Base-by-base conservation (phyloP, 2,888 invertebrate genomes). In the Ectobius pallidus region DNA sequence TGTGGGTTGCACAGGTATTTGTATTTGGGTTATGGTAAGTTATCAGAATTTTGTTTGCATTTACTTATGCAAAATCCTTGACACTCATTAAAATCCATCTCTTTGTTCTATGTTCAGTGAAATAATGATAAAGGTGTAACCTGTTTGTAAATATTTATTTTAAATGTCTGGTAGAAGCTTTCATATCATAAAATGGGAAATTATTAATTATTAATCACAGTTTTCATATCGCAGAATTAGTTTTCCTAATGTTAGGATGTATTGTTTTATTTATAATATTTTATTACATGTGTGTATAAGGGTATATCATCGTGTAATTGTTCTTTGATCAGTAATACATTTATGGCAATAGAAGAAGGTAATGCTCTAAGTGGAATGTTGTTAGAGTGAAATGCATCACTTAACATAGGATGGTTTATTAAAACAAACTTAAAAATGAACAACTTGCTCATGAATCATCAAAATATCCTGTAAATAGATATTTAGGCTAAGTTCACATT, bases 301-400 rank as follows among this genome's bases (percentile, higher is more conserved):
- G 11, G 18, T 9, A 49, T 49, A 49, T n/a, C 22, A 0, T 22
- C 20, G 25, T 20, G 25, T 52, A 52, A 52, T 52, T 52, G 11
- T 52, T 11, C 25, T 11, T 25, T 52, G 52, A 22, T 52, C 25
- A 25, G 52, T 52, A 52, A 52, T 52, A 52, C 25, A 52, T 52
- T 22, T 9, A 52, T 52, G 52, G 52, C 52, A 52, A 52, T 52
- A 52, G 52, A 52, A 25, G 22, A 25, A 52, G 46, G 52, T 52
- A 22, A 22, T 14, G n/a, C 14, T 52, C 1, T 25, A 25, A 52
- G 14, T 20, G 22, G 52, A 52, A 52, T 22, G 52, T 25, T 52
- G 2, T 14, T 52, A 25, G 1, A 9, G 25, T 18, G 4, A 9
- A 52, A 22, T 4, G 52, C 9, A 11, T 9, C 25, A 25, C 25